Percentiles rank a stretch among this genome's conserved stretches.
Evolutionary conservation across 2,797 vertebrate genomes (phyloP).

Genomic region (Chiloscyllium punctatum): DNA sequence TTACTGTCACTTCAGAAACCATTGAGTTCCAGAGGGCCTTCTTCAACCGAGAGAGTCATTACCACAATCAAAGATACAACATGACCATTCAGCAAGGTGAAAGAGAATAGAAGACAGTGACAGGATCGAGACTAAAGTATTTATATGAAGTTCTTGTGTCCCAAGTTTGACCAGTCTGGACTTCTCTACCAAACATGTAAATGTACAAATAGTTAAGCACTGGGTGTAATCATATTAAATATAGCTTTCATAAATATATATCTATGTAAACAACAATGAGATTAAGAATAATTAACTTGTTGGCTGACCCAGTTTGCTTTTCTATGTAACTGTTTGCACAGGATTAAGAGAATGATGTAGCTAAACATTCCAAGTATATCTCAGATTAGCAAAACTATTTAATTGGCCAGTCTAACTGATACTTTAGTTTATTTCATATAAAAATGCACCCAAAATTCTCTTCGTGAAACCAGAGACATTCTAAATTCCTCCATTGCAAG

Average conservation of each 20-base stretch:
- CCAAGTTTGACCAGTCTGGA: neutral
- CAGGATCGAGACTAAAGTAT: neutral
- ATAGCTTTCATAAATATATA: neutral
- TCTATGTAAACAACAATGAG: neutral
- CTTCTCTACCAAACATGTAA: neutral
- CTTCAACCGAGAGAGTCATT: neutral
- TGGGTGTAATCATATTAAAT: neutral
- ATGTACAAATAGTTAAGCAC: neutral
- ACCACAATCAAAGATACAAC: conserved; percentile 2
- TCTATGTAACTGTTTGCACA: neutral
- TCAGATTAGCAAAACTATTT: neutral
- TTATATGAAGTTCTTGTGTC: conserved; percentile 8
- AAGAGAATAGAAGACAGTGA: neutral
- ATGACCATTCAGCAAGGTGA: neutral
- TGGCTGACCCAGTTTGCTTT: neutral
- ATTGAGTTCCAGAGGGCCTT: neutral
- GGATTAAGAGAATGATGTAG: neutral
- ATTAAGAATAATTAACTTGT: neutral
- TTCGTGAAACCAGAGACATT: neutral
- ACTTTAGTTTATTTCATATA: neutral
- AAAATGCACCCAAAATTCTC: neutral
- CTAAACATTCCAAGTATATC: neutral
- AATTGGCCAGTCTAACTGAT: neutral
- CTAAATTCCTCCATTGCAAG: neutral
- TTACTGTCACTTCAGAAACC: neutral